Evolutionary conservation across 2,888 invertebrate genomes (phyloP), one percentile per base, ranked within the genome.

Genomic region (Dasypogon diadema): DNA sequence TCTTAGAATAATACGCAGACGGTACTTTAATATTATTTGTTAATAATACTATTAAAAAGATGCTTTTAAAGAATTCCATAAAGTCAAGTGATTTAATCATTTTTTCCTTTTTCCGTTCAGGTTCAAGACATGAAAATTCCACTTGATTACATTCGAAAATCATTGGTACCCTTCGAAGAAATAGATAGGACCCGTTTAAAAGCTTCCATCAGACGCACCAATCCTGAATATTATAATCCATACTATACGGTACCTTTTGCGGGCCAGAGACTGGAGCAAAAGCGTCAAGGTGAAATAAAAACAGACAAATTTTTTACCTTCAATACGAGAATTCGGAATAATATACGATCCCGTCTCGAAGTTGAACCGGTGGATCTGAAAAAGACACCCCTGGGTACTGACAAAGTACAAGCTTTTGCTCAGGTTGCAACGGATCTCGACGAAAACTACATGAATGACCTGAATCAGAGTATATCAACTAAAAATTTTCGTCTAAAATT

Each of bases 131-230:
- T 82, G 34, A 85, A 86, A 78, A 79, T 86, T 22, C 86, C 86
- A 0, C 76, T 84, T 22, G 85, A 85, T 65, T 86, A 83, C 34
- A 81, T 85, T 56, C 83, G 84, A 1, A 85, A 85, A 54, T 83
- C 85, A 0, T 30, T 85, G 30, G 85, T 86, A 2, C 85, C 85
- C 0, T 85, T 85, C 76, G 85, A 85, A 65, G 84, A 85, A 75
- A 79, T 84, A 72, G 81, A 84, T 30, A 82, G 85, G 0, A 81
- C 81, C 0, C 83, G 83, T 1, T 82, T 85, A 51, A 81, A 82
- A 12, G 81, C 81, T 0, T 78, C 81, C 2, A 81, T 82, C 0
- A 83, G 85, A 12, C 81, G 84, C 58, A 80, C 80, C 0, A 80
- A 81, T 16, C 82, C 81, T 18, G 83, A 51, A 21, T 22, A 65